Percentiles rank a stretch among this genome's conserved stretches.
Conservation (phyloP, 2,797 vertebrate genomes). For the Rhodeus uyekii region DNA sequence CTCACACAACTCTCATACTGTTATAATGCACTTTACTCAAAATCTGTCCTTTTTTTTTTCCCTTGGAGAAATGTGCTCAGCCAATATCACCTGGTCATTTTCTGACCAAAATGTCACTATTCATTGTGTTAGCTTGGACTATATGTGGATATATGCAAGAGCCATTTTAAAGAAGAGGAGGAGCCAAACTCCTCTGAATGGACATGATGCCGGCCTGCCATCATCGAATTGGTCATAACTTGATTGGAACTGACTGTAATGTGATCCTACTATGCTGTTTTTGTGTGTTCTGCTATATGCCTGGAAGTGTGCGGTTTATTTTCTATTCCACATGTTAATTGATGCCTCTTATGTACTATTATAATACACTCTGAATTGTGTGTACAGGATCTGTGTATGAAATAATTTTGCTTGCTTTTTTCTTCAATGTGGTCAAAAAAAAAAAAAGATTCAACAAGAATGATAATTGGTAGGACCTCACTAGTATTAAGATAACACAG, state of each 20-base stretch:
- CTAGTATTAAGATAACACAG: background rate
- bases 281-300: constrained; percentile 49
- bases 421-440: background rate
- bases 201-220: constrained; percentile 27
- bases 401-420: background rate
- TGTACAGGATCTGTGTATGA: constrained; percentile 22
- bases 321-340: constrained; percentile 46
- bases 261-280: constrained; percentile 30
- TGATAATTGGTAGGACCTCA: background rate
- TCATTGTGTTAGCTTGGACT: constrained; percentile 40
- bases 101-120: constrained; percentile 36
- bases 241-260: constrained; percentile 28
- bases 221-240: constrained; percentile 36
- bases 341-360: constrained; percentile 48
- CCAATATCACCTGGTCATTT: constrained; percentile 41
- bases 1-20: constrained; percentile 12
- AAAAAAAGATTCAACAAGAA: background rate
- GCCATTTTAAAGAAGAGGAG: constrained; percentile 19
- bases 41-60: background rate
- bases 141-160: constrained; percentile 44
- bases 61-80: constrained; percentile 17
- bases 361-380: constrained; percentile 51
- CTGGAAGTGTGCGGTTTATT: constrained; percentile 28
- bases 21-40: constrained; percentile 50
- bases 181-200: constrained; percentile 39